These are phyloP conservation scores for Hirundichthys speculiger DNA, from an alignment of 2,113 vertebrate genomes.

Conservation along the genomic window DNA sequence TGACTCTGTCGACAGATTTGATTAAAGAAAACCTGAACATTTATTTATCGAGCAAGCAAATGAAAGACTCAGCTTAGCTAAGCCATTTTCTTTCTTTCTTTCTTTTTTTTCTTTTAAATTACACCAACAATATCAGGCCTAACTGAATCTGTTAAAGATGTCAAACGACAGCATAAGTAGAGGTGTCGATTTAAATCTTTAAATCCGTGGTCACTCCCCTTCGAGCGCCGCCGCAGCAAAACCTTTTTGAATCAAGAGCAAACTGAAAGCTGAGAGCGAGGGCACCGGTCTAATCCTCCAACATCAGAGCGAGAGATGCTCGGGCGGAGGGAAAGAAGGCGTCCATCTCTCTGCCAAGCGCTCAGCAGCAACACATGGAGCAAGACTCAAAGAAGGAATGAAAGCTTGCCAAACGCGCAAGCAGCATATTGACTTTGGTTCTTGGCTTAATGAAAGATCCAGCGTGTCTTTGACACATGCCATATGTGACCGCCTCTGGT, in stretches of 20 bases:
- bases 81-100: not conserved
- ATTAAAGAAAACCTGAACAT: not conserved
- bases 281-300: constrained; percentile 4
- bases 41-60: not conserved
- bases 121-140: not conserved
- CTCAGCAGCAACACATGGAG: constrained; percentile 36
- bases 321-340: not conserved
- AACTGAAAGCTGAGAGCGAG: not conserved
- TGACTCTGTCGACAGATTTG: not conserved
- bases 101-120: not conserved
- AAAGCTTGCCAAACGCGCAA: constrained; percentile 22
- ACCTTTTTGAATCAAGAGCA: not conserved
- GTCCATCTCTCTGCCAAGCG: constrained; percentile 18
- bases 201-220: not conserved
- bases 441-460: constrained; percentile 11
- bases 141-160: not conserved
- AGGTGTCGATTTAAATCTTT: constrained; percentile 6
- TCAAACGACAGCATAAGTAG: not conserved
- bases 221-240: not conserved
- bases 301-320: constrained; percentile 11
- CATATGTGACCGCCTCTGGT: constrained; percentile 7
- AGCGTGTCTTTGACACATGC: constrained; percentile 8
- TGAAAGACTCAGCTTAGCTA: not conserved
- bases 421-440: constrained; percentile 21
- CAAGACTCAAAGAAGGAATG: constrained; percentile 14